Base-by-base conservation (phyloP, 2,888 invertebrate genomes). In the Galeopsomyia nigrocyanea region DNA sequence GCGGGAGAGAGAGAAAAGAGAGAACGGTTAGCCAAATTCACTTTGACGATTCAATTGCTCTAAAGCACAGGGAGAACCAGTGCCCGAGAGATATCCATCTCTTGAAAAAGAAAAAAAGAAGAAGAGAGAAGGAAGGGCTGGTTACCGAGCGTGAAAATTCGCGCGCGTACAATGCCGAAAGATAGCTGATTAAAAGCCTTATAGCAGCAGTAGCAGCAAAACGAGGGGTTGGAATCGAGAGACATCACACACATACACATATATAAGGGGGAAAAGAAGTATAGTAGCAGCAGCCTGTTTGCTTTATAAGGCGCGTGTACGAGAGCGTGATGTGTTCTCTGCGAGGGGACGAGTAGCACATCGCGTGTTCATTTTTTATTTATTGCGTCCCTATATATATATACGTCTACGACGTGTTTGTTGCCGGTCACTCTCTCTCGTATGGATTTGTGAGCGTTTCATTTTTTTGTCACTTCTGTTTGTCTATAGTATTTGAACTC, bases 41-140 rank as follows among this genome's bases (percentile, higher is more conserved):
- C 17, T 62, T 17, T 17, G 21, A 53, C 22, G 31, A 64, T 64
- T 55, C n/a, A 46, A 39, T 55, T 46, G 39, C 46, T 55, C 16
- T 39, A 39, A 77, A 75, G 75, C 77, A 74, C 19, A 63, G 16
- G 64, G 64, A 22, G 26, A 26, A 3, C 3, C 26, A 5, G 26
- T 19, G 50, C 66, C 9, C 31, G 39, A 63, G 63, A 57, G 60
- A 53, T 53, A 53, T 53, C 21, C 53, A 61, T 49, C 57, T 50
- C 31, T 10, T 31, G 19, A 22, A 19, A 51, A 16, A 39, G 26
- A 22, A 60, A 53, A 17, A 14, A 26, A 22, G 2, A 16, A n/a
- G 26, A 7, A 39, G 46, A 21, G 73, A 73, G 68, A 75, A 66
- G 58, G 66, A 71, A 56, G 39, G 39, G 13, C 39, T 13, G 39